Base-by-base conservation (phyloP, 1,140 invertebrate genomes). In the Teleopsis dalmanni region DNA sequence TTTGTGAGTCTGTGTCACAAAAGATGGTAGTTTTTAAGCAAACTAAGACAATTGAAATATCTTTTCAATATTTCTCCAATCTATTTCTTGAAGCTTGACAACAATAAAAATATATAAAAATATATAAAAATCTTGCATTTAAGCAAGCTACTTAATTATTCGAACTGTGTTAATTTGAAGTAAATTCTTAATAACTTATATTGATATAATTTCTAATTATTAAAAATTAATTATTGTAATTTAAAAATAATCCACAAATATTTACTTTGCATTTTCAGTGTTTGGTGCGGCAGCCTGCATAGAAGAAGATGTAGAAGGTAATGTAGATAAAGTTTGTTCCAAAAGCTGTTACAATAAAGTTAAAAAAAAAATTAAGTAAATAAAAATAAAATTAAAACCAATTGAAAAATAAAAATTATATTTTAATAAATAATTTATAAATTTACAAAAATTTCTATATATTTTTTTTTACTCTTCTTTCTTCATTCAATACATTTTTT, bases 241-340 rank as follows among this genome's bases (percentile, higher is more conserved):
- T n/a, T n/a, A n/a, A n/a, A n/a, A n/a, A 47, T 48, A 48, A 54
- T 62, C 59, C 58, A 67, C 54, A 33, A 55, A 67, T 80, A 81
- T 78, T 80, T 81, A 80, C 78, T 70, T 70, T 70, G 67, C 67
- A 70, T 66, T 68, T 59, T 70, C 67, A 60, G 62, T 68, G 64
- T 67, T 71, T 51, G 67, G 71, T 67, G 73, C 65, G 55, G 67
- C 61, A 52, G 67, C 66, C 65, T 63, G 62, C 62, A 66, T 68
- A 57, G 62, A 68, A 68, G 65, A 68, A 58, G 65, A 66, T 64
- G 61, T 59, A 61, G 62, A 67, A 56, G 64, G 65, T 49, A 61
- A 54, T 45, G 58, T 58, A 36, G 59, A 46, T 54, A 63, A 65
- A 60, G 76, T 64, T 70, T 76, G 73, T 70, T 79, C 78, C 77